These are phyloP conservation scores for Microctonus hyperodae DNA, from an alignment of 2,888 invertebrate genomes.

Conservation along the genomic window DNA sequence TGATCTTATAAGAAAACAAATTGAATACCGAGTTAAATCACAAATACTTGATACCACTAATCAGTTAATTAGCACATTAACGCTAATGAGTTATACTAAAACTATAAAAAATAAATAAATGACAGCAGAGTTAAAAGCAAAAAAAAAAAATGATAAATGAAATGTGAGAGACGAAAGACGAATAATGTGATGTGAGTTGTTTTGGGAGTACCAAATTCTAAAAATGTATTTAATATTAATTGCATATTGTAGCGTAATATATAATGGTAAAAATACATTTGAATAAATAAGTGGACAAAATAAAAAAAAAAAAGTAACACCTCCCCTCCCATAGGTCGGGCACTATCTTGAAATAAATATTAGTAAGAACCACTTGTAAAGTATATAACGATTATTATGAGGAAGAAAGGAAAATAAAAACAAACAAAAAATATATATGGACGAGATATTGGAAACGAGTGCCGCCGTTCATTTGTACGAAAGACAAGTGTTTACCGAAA, in stretches of 20 bases:
- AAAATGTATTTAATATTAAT: constrained; percentile 56
- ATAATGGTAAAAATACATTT: constrained; percentile 48
- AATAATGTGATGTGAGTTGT: constrained; percentile 46
- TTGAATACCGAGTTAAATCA: constrained; percentile 1
- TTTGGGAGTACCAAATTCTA: constrained; percentile 62
- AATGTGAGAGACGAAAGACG: constrained; percentile 32
- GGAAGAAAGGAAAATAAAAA: constrained; percentile 16
- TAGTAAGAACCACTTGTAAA: constrained; percentile 46
- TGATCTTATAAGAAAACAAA: constrained; percentile 15
- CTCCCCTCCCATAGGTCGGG: constrained; percentile 49
- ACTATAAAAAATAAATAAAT: constrained; percentile 23
- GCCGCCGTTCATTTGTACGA: constrained; percentile 14
- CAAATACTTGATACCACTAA: constrained; percentile 23
- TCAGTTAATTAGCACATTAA: constrained; percentile 21
- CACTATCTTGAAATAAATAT: constrained; percentile 55
- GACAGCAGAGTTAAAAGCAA: constrained; percentile 27
- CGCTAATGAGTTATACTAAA: constrained; percentile 7
- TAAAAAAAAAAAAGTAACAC: constrained; percentile 37
- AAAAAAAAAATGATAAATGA: constrained; percentile 13
- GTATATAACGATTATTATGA: constrained; percentile 35
- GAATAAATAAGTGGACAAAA: constrained; percentile 40
- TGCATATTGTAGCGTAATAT: constrained; percentile 54
- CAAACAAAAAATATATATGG: constrained; percentile 6
- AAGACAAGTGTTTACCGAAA: constrained; percentile 17
- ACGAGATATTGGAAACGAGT: not conserved